phyloP scores from a whole-genome alignment of 2,888 invertebrate species.

The Entomobrya multifasciata region DNA sequence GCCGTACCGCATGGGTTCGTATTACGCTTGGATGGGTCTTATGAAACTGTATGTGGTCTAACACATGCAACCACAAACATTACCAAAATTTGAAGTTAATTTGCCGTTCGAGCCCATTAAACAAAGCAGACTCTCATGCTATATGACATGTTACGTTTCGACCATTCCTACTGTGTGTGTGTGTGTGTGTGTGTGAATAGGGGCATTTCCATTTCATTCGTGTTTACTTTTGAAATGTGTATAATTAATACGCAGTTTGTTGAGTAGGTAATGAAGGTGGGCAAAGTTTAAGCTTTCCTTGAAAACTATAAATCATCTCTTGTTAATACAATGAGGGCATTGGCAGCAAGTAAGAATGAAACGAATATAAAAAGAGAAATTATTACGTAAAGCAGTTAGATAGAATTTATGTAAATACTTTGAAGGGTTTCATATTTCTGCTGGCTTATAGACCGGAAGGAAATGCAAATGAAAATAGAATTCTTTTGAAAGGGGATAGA shows the following conservation, averaged over 20 bases:
- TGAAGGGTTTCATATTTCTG: neutral
- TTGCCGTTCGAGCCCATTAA: constrained; percentile 14
- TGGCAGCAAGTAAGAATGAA: too few relatives aligned
- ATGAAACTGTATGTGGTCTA: neutral
- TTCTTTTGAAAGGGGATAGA: too few relatives aligned
- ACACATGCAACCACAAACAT: neutral
- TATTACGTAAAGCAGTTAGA: too few relatives aligned
- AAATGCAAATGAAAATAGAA: constrained; percentile 16
- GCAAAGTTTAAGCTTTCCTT: too few relatives aligned
- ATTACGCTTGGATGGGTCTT: neutral
- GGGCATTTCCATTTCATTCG: neutral
- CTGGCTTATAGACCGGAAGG: constrained; percentile 3
- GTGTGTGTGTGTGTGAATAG: too few relatives aligned
- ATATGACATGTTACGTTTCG: neutral
- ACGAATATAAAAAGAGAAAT: too few relatives aligned
- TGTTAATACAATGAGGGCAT: neutral
- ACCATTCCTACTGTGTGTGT: too few relatives aligned
- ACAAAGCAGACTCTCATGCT: neutral
- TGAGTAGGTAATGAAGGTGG: too few relatives aligned
- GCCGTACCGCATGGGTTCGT: too few relatives aligned
- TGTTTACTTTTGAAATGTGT: too few relatives aligned
- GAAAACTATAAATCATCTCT: constrained; percentile 17
- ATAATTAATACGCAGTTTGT: too few relatives aligned
- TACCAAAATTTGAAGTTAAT: constrained; percentile 4
- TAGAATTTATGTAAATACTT: too few relatives aligned